Evolutionary conservation across 2,797 vertebrate species (phyloP).

Genomic region (Sebastes matsubarae): DNA sequence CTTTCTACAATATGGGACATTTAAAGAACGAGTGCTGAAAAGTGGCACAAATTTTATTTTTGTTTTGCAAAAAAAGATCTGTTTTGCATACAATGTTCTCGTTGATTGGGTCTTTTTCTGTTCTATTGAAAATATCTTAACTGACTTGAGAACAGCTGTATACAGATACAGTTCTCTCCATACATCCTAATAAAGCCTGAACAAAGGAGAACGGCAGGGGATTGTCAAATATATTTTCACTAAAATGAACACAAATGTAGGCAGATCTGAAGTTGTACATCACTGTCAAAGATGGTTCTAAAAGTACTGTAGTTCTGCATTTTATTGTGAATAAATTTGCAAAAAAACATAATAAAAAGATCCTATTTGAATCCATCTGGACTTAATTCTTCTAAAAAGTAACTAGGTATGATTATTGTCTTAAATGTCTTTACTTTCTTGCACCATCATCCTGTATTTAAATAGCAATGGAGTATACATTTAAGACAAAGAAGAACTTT

Average conservation of each 20-base stretch:
- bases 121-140: background rate
- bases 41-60: background rate
- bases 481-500: constrained; percentile 35
- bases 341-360: background rate
- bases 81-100: background rate
- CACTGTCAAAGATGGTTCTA: background rate
- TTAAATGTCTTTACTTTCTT: background rate
- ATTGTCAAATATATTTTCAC: background rate
- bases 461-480: constrained; percentile 12
- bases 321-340: background rate
- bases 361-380: constrained; percentile 6
- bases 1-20: background rate
- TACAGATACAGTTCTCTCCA: background rate
- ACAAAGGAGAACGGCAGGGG: background rate
- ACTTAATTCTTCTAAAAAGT: background rate
- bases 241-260: background rate
- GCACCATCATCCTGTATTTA: constrained; percentile 23
- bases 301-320: background rate
- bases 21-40: background rate
- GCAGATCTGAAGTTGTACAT: background rate
- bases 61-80: background rate
- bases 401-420: constrained; percentile 1
- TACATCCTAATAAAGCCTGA: background rate
- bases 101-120: background rate
- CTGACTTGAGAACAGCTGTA: background rate